phyloP scores from a whole-genome alignment of 1,140 invertebrate genomes.

The Euborellia annulipes region DNA sequence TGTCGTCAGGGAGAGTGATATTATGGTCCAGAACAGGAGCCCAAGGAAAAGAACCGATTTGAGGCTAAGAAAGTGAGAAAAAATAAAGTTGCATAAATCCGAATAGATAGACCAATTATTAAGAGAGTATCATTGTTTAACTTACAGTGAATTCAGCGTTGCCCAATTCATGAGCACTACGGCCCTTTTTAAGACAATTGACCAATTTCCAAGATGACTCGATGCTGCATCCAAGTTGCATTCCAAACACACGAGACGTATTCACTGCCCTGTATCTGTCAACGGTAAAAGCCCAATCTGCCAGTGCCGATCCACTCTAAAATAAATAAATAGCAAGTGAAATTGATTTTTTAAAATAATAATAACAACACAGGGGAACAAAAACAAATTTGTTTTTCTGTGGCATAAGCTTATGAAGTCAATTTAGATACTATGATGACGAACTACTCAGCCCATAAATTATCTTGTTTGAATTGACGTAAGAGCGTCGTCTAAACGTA shows the following conservation, averaged over 20 bases:
- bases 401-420: too few species aligned
- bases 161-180: slow-evolving; percentile 59
- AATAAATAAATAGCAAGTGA: slow-evolving; percentile 18
- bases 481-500: too few species aligned
- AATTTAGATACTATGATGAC: too few species aligned
- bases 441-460: too few species aligned
- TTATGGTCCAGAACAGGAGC: slow-evolving; percentile 78
- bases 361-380: background rate
- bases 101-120: background rate
- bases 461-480: too few species aligned
- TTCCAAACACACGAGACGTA: slow-evolving; percentile 69
- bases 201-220: slow-evolving; percentile 77
- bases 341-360: slow-evolving; percentile 3
- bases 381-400: too few species aligned
- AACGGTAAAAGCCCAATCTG: slow-evolving; percentile 81
- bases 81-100: slow-evolving; percentile 3
- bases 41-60: slow-evolving; percentile 85
- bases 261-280: slow-evolving; percentile 77
- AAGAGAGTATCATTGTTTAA: slow-evolving; percentile 6
- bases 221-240: slow-evolving; percentile 69
- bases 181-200: slow-evolving; percentile 64
- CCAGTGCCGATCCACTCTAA: slow-evolving; percentile 76
- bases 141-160: slow-evolving; percentile 51
- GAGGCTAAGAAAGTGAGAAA: slow-evolving; percentile 35
- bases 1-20: slow-evolving; percentile 59